Base-by-base conservation (phyloP, 2,113 vertebrate genomes). In the Zootoca vivipara region DNA sequence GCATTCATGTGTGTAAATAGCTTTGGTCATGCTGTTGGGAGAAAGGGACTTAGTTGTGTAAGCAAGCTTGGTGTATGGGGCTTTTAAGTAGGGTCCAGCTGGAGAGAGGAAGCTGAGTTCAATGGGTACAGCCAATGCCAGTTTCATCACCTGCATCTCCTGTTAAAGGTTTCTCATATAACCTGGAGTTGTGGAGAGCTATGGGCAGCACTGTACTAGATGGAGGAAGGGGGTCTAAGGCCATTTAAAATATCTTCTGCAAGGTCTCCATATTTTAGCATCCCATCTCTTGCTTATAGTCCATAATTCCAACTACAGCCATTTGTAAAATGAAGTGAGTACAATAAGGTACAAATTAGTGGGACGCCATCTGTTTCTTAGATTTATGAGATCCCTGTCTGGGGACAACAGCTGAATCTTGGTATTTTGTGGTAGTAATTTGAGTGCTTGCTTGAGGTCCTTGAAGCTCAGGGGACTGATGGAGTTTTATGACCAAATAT, bases 381-480 rank as follows among this genome's bases (percentile, higher is more conserved):
- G 73, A 84, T 33, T 58, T 80, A 38, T 87, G 33, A 83, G 85
- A 35, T 85, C 86, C 65, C 81, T 52, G 67, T 89, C 74, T 79
- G 78, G 83, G 67, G 33, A 83, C 89, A 56, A 58, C 72, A 40
- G 86, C 78, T 33, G 64, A 33, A 83, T 90, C n/a, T 7, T 85
- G 18, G 89, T 85, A 65, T 88, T 86, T 40, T 73, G 3, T 46
- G 52, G 38, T 40, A 65, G 89, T 0, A 3, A 9, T 82, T 56
- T 75, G 65, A 33, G 65, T 35, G 78, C 87, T 79, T 7, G 35
- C 40, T 56, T 90, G 58, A 74, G 78, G 73, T 79, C 18, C 33
- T 82, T 73, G 33, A 52, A 86, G 5, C 28, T 77, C 56, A 75
- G 77, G 89, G 70, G 38, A 52, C 83, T 33, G 46, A 77, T 28